Evolutionary conservation across 2,888 invertebrate genomes (phyloP), one percentile per base, ranked within the genome.

Genomic region (Phymatocera aterrima): DNA sequence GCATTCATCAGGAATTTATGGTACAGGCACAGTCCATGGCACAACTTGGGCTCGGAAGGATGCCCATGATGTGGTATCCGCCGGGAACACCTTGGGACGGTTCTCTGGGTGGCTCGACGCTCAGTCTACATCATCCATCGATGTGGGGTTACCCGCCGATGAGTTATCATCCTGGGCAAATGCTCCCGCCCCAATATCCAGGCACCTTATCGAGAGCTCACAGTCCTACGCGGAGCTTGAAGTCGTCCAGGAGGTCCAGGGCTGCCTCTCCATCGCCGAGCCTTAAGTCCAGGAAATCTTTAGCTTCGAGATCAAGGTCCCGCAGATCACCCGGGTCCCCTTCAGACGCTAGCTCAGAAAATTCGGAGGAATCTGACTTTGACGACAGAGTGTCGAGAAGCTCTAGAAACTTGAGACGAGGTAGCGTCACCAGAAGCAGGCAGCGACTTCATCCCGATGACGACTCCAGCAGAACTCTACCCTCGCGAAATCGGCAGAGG

Each of bases 11-110:
- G 21, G 54, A 40, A 77, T 64, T 80, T 68, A 68, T 79, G 57
- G 88, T 90, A n/a, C 85, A 95, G 95, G 94, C 95, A 0, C 95
- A 95, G 84, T 95, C 95, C 0, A 92, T 95, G 92, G 94, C 95
- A 0, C 95, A 95, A 74, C 86, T 95, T 6, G 85, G 89, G 0
- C 79, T 87, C 0, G 88, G 89, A 4, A 91, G 91, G 24, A 91
- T 92, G 85, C 91, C 92, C 2, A 86, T 91, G 61, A 91, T 93
- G 88, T 92, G 90, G 90, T 90, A 90, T 31, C 90, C 90, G 4
- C 83, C 86, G 1, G 84, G 81, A n/a, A 82, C 82, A 37, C 81
- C 86, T 1, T 89, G 89, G 88, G 88, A 89, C 77, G 80, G 83
- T 54, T 80, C 85, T 1, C n/a, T 84, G 24, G 86, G 89, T 21